phyloP scores from a whole-genome alignment of 2,888 invertebrate species.

The Polydrusus pterygomalis region DNA sequence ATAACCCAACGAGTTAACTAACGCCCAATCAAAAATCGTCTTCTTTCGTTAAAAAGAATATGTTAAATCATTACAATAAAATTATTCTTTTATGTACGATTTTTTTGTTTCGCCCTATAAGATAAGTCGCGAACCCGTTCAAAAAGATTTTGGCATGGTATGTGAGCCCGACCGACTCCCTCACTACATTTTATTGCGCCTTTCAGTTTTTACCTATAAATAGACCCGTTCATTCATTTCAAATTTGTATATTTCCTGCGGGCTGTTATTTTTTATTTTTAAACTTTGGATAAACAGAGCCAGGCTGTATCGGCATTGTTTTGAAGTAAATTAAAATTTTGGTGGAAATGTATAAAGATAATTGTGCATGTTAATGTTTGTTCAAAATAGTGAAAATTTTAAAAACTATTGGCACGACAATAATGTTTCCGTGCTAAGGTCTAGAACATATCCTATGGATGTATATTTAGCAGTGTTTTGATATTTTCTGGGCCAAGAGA shows the following conservation, averaged over 20 bases:
- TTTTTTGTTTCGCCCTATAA: too few species aligned
- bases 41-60: too few species aligned
- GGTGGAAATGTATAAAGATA: neutral
- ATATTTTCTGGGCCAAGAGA: slow-evolving; percentile 31
- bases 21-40: too few species aligned
- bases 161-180: slow-evolving; percentile 20
- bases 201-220: slow-evolving; percentile 33
- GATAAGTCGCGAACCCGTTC: neutral
- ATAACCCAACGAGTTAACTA: too few species aligned
- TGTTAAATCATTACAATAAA: too few species aligned
- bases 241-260: slow-evolving; percentile 40
- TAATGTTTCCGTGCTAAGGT: slow-evolving; percentile 31
- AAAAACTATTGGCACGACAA: neutral
- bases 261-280: slow-evolving; percentile 33
- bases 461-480: slow-evolving; percentile 35
- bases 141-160: slow-evolving; percentile 23
- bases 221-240: slow-evolving; percentile 36
- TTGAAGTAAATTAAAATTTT: neutral
- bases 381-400: too few species aligned
- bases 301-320: slow-evolving; percentile 1
- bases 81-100: too few species aligned
- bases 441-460: slow-evolving; percentile 11
- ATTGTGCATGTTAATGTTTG: too few species aligned
- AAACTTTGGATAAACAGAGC: slow-evolving; percentile 1
- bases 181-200: slow-evolving; percentile 26